Evolutionary conservation across 2,888 invertebrate genomes (phyloP), one percentile per base, ranked within the genome.

Genomic region (Cheilosia variabilis): DNA sequence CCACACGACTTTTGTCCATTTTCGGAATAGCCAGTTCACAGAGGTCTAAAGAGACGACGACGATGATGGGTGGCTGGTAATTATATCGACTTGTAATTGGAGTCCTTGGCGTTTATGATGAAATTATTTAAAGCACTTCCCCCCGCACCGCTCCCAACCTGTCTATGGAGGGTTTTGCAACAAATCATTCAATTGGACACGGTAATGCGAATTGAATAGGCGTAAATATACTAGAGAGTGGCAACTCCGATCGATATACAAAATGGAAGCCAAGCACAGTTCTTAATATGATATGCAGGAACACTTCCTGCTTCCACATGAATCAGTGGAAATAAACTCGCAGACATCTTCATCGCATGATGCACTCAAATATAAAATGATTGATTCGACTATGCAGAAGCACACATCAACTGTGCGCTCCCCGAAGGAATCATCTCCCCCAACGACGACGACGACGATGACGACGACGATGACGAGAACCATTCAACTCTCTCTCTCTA

Each of bases 11-110:
- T 69, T 57, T 69, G 69, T 69, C 47, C 69, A 69, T 45, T 24
- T 68, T 66, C 37, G 9, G 63, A 34, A 9, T 47, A 17, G 47
- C 24, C 52, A 19, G 17, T 27, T n/a, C 27, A 37, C 34, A 65
- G 41, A 50, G 52, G 3, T 60, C 19, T 24, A 47, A 43, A 43
- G 34, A 15, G 22, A 43, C 41, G 22, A 37, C 52, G 53, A n/a
- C 22, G 57, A 31, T 72, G 72, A 58, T 75, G 63, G 53, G 34
- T 71, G 78, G 57, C 34, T 52, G 50, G 57, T 31, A 69, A 47
- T 58, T 57, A 37, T 19, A 22, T 45, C 45, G 65, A 65, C 31
- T 24, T 63, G 78, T 79, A 79, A 79, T 79, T 72, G 78, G 65
- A 79, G 50, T 65, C 78, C 55, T 62, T 69, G 62, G 43, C 41